These are phyloP conservation scores for Pemphredon lugubris DNA, from an alignment of 2,888 invertebrate species.

Conservation along the genomic window DNA sequence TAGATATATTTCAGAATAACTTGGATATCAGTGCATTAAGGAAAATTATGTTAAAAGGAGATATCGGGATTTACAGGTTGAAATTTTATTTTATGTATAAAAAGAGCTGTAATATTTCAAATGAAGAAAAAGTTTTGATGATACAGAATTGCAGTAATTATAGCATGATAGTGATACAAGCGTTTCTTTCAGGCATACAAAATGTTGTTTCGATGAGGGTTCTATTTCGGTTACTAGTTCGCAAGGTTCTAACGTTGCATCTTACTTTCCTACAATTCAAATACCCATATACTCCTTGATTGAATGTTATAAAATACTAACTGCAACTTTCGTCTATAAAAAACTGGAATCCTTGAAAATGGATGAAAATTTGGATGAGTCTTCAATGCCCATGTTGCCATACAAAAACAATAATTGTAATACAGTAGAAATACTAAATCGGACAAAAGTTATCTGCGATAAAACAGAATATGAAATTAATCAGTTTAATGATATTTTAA, in stretches of 20 bases:
- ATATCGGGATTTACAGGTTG: slow-evolving; percentile 71
- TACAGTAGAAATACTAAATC: slow-evolving; percentile 65
- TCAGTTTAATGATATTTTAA: slow-evolving; percentile 66
- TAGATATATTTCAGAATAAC: slow-evolving; percentile 67
- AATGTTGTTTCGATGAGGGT: slow-evolving; percentile 67
- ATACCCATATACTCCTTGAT: slow-evolving; percentile 73
- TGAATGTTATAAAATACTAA: slow-evolving; percentile 69
- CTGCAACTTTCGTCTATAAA: slow-evolving; percentile 40
- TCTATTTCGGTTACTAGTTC: slow-evolving; percentile 49
- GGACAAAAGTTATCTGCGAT: slow-evolving; percentile 54
- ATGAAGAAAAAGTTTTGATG: background rate
- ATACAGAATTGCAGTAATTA: too few relatives aligned
- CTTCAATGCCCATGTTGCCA: slow-evolving; percentile 18
- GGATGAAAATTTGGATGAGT: slow-evolving; percentile 25
- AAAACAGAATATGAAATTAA: slow-evolving; percentile 64
- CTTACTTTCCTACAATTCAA: slow-evolving; percentile 70
- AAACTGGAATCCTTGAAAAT: slow-evolving; percentile 35
- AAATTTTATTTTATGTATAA: background rate
- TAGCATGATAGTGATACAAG: too few relatives aligned
- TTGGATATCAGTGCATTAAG: slow-evolving; percentile 71
- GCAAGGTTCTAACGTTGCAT: slow-evolving; percentile 38
- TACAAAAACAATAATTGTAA: slow-evolving; percentile 46
- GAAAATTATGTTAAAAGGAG: slow-evolving; percentile 74
- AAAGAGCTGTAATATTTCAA: background rate
- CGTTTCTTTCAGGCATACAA: slow-evolving; percentile 62